phyloP scores from a whole-genome alignment of 2,113 vertebrate species.

The Diadophis punctatus region DNA sequence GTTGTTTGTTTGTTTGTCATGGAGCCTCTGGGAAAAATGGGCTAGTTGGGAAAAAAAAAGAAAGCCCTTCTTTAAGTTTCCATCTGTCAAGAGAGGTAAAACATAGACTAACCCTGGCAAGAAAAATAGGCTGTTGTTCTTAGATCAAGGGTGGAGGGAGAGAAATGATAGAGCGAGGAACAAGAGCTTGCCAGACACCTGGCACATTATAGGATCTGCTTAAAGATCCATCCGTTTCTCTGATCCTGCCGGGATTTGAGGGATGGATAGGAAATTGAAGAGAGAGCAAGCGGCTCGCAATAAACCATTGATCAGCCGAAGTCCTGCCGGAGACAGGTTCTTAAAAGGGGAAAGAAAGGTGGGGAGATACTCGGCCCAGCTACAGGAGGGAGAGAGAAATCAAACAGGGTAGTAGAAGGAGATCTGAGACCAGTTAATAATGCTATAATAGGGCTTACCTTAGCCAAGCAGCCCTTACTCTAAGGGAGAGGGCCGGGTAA shows the following conservation, averaged over 20 bases:
- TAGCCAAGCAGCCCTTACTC: neutral
- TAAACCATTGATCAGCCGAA: constrained; percentile 14
- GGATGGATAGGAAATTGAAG: constrained; percentile 55
- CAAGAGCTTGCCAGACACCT: constrained; percentile 2
- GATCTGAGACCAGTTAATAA: too few relatives aligned
- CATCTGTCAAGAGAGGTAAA: neutral
- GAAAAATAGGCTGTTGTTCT: constrained; percentile 10
- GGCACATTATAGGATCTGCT: constrained; percentile 8
- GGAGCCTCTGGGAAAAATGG: neutral
- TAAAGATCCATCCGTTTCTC: constrained; percentile 21
- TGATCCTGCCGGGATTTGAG: constrained; percentile 3
- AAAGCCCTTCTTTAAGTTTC: neutral
- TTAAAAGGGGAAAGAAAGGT: neutral
- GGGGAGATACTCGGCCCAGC: neutral
- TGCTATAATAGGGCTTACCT: neutral
- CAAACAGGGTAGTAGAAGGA: neutral
- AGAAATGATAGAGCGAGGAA: constrained; percentile 15
- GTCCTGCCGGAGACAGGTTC: neutral
- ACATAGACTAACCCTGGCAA: neutral
- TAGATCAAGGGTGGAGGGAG: constrained; percentile 36
- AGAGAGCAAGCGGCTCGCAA: constrained; percentile 41
- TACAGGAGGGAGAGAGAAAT: neutral
- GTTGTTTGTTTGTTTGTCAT: too few relatives aligned
- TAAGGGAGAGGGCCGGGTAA: neutral
- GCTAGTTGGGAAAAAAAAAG: neutral